Evolutionary conservation across 2,797 vertebrate genomes (phyloP).

Genomic region (Melanotaenia maccullochi): DNA sequence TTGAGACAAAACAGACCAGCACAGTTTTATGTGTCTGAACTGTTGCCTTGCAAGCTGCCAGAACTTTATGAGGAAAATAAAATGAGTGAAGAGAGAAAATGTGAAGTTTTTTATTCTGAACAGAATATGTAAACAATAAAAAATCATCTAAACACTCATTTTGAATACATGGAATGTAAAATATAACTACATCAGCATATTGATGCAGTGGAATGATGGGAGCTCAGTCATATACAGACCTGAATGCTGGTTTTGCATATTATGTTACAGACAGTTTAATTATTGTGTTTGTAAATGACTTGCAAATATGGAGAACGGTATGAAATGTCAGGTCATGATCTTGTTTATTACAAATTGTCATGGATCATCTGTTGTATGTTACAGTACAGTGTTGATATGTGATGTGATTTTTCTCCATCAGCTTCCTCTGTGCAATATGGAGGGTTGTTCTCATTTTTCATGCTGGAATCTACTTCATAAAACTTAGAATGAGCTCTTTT

Average conservation of each 20-base stretch:
- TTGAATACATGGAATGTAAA: constrained; percentile 23
- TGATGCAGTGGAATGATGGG: not conserved
- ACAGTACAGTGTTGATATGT: not conserved
- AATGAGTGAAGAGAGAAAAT: constrained; percentile 11
- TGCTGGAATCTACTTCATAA: not conserved
- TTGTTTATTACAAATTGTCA: not conserved
- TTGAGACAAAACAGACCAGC: constrained; percentile 30
- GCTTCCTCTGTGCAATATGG: not conserved
- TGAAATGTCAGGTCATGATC: constrained; percentile 8
- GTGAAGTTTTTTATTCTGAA: constrained; percentile 33
- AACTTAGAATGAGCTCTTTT: constrained; percentile 2
- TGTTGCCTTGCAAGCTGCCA: constrained; percentile 21
- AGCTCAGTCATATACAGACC: constrained; percentile 8
- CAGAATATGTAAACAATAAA: not conserved
- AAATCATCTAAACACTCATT: constrained; percentile 2
- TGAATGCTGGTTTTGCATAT: constrained; percentile 34
- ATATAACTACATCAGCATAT: constrained; percentile 7
- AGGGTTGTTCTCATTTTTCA: not conserved
- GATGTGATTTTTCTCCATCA: not conserved
- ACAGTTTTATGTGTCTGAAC: constrained; percentile 72
- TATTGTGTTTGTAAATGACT: constrained; percentile 40
- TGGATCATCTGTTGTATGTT: constrained; percentile 5
- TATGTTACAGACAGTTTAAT: constrained; percentile 24
- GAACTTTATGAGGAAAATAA: constrained; percentile 34
- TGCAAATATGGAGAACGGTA: not conserved